Percentiles rank a stretch among this genome's conserved stretches.
Conservation (phyloP, 2,888 invertebrate species). For the Drosophila dives region DNA sequence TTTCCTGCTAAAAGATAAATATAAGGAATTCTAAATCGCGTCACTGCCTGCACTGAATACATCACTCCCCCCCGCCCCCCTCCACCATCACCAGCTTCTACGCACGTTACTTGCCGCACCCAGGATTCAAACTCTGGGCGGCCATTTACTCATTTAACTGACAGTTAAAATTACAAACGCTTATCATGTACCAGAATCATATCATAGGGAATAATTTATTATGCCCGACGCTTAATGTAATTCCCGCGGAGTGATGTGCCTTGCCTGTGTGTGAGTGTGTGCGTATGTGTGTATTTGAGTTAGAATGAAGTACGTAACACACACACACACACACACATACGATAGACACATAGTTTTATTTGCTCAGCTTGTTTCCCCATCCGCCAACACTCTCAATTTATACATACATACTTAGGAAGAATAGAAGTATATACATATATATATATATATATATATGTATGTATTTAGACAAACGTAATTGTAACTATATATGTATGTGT, state of each 20-base stretch:
- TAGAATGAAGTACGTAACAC: constrained; percentile 72
- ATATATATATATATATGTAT: neutral
- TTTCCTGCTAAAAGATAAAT: constrained; percentile 76
- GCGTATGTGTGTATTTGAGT: constrained; percentile 67
- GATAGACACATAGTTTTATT: constrained; percentile 63
- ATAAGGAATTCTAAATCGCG: constrained; percentile 77
- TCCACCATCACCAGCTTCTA: constrained; percentile 17
- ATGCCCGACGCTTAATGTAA: constrained; percentile 78
- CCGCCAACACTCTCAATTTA: constrained; percentile 16
- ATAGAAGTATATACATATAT: neutral
- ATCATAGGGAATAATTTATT: constrained; percentile 81
- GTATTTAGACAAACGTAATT: neutral
- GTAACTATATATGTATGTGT: constrained; percentile 1
- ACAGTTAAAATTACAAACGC: constrained; percentile 81
- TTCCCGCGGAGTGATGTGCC: constrained; percentile 46
- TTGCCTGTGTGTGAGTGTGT: constrained; percentile 12
- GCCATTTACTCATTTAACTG: constrained; percentile 77
- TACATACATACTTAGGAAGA: constrained; percentile 1
- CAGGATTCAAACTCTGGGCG: constrained; percentile 1
- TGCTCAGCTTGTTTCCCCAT: constrained; percentile 65
- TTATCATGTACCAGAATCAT: constrained; percentile 80
- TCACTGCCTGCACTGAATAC: constrained; percentile 34
- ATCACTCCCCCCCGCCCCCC: constrained; percentile 41
- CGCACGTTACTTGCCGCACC: neutral
- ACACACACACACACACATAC: constrained; percentile 16